Evolutionary conservation across 2,888 invertebrate genomes (phyloP).

Genomic region (Aphrophora alni): DNA sequence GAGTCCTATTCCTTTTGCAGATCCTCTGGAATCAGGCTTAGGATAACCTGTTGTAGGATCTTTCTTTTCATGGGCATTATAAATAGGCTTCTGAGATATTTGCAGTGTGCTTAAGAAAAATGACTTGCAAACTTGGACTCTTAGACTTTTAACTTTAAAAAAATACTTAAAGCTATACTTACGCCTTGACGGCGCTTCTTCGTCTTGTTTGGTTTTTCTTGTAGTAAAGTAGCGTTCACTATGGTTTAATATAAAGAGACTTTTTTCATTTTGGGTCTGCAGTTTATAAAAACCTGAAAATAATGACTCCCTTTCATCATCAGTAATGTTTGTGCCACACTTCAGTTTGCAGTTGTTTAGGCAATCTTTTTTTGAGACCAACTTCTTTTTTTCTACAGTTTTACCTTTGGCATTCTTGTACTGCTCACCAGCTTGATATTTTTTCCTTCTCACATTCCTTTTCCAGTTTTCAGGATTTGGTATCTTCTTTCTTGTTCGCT

Average conservation of each 20-base stretch:
- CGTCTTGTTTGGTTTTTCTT: not conserved
- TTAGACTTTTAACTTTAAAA: conserved; percentile 3
- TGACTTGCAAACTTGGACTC: conserved; percentile 12
- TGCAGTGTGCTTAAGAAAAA: not conserved
- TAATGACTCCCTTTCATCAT: not conserved
- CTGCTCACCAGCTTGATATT: not conserved
- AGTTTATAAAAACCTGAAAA: not conserved
- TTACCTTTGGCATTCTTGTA: not conserved
- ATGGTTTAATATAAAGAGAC: too few species aligned
- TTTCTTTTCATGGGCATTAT: conserved; percentile 12
- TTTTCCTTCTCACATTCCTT: not conserved
- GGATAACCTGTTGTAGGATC: not conserved
- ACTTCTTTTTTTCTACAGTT: not conserved
- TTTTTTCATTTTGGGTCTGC: too few species aligned
- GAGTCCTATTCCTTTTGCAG: not conserved
- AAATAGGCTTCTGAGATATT: conserved; percentile 9
- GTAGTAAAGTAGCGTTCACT: too few species aligned
- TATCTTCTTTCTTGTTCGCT: too few species aligned
- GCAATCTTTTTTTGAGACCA: not conserved
- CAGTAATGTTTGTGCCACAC: not conserved
- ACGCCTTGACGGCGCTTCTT: not conserved
- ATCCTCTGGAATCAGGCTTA: not conserved
- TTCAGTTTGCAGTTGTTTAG: not conserved
- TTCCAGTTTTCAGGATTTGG: not conserved
- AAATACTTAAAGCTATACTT: not conserved